Percentiles rank a stretch among this genome's conserved stretches.
Evolutionary conservation across 2,797 vertebrate species (phyloP).

Genomic region (Balearica regulorum): DNA sequence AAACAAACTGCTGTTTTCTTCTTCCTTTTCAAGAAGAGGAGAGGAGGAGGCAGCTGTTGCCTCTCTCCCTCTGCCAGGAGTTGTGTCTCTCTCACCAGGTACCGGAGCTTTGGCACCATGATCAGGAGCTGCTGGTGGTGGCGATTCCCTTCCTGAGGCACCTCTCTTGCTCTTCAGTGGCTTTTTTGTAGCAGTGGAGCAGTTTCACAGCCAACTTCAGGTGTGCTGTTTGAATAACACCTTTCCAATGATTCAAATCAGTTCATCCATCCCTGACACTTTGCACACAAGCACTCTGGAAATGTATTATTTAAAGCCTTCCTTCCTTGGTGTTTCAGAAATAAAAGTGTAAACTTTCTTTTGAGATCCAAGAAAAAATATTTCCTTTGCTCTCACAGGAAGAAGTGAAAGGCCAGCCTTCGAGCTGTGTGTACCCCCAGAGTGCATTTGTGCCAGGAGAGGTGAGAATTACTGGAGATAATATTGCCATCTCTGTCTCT

Average conservation of each 20-base stretch:
- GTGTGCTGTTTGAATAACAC: constrained; percentile 19
- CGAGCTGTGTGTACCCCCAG: not conserved
- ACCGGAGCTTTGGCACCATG: not conserved
- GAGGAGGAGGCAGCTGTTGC: not conserved
- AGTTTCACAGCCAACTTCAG: constrained; percentile 32
- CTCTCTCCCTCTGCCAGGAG: not conserved
- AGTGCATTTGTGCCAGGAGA: constrained; percentile 31
- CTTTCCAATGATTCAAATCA: constrained; percentile 41
- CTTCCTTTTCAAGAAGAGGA: not conserved
- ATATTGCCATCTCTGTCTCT: not conserved
- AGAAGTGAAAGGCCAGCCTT: constrained; percentile 37
- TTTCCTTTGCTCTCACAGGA: constrained; percentile 11
- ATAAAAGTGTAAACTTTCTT: constrained; percentile 23
- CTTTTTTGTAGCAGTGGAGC: not conserved
- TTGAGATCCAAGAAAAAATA: not conserved
- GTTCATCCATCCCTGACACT: constrained; percentile 30
- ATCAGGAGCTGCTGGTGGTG: not conserved
- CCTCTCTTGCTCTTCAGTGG: not conserved
- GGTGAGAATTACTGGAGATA: constrained; percentile 33
- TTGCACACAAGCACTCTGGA: not conserved
- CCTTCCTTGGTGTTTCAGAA: constrained; percentile 13
- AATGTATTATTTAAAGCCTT: constrained; percentile 61
- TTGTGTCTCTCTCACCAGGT: not conserved
- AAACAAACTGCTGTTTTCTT: not conserved
- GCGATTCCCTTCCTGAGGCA: not conserved